Conservation (phyloP, 2,888 invertebrate genomes). For the Callyntrura sp. region DNA sequence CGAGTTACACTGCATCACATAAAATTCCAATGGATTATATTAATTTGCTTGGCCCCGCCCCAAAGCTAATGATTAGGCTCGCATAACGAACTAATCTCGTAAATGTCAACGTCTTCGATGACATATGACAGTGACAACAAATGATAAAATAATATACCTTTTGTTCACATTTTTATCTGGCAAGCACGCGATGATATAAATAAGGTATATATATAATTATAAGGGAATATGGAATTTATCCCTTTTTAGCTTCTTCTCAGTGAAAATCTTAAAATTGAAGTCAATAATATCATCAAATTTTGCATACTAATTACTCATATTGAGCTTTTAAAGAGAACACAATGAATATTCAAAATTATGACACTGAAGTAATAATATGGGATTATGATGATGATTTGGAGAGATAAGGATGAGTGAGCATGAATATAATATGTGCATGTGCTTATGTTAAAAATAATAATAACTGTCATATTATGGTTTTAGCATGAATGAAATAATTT, state of each 20-base stretch:
- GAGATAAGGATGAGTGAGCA: constrained; percentile 68
- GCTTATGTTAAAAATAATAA: constrained; percentile 28
- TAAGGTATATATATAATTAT: constrained; percentile 24
- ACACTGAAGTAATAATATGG: constrained; percentile 68
- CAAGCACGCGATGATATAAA: too few species aligned
- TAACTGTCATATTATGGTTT: constrained; percentile 14
- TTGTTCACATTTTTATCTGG: too few species aligned
- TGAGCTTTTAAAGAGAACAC: constrained; percentile 21
- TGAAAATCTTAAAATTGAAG: constrained; percentile 21
- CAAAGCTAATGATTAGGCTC: too few species aligned
- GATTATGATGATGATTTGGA: constrained; percentile 41
- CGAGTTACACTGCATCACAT: too few species aligned
- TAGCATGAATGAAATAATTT: constrained; percentile 57
- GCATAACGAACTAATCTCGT: too few species aligned
- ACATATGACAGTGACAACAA: too few species aligned
- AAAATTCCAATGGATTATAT: too few species aligned
- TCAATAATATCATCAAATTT: constrained; percentile 29
- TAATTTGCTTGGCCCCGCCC: too few species aligned
- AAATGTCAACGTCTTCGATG: too few species aligned
- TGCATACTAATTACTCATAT: constrained; percentile 38
- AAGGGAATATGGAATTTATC: constrained; percentile 21
- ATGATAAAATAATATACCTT: too few species aligned
- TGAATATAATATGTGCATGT: constrained; percentile 43
- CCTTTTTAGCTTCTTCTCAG: too few species aligned
- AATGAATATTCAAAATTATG: constrained; percentile 50